Conservation (phyloP, 2,888 invertebrate species). For the Ptilodon capucinus region DNA sequence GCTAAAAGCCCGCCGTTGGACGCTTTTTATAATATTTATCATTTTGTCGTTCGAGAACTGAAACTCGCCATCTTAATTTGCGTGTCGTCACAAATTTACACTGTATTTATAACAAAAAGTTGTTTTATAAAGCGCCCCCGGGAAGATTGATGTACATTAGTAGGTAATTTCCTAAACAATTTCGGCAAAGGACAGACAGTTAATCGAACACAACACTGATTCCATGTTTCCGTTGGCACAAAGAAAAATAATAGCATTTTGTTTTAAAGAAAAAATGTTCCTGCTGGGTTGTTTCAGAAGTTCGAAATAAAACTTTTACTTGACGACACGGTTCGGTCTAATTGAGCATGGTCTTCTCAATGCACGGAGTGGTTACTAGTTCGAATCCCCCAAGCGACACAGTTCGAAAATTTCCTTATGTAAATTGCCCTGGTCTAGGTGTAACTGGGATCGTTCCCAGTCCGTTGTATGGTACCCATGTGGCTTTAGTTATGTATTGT, state of each 20-base stretch:
- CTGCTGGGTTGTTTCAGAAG: slow-evolving; percentile 11
- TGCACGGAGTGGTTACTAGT: no score
- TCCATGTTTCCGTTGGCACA: slow-evolving; percentile 21
- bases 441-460: no score
- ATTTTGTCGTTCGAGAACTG: slow-evolving; percentile 51
- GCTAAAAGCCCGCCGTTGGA: slow-evolving; percentile 22
- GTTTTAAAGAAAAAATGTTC: no score
- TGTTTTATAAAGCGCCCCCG: slow-evolving; percentile 52
- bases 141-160: slow-evolving; percentile 68
- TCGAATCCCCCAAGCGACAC: no score
- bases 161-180: slow-evolving; percentile 59
- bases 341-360: background rate
- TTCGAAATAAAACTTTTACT: no score
- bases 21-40: slow-evolving; percentile 44
- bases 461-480: no score
- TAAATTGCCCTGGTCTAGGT: no score
- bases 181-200: slow-evolving; percentile 34
- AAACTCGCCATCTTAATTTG: slow-evolving; percentile 58
- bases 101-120: slow-evolving; percentile 52
- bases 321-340: background rate
- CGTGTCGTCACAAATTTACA: slow-evolving; percentile 62
- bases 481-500: no score
- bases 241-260: no score
- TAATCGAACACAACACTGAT: slow-evolving; percentile 40
- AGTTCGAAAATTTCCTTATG: no score